A percentile compares a stretch with the other conserved stretches of the same genome.
phyloP scores from a whole-genome alignment of 1,140 invertebrate genomes.

The Aradophagus sp. region DNA sequence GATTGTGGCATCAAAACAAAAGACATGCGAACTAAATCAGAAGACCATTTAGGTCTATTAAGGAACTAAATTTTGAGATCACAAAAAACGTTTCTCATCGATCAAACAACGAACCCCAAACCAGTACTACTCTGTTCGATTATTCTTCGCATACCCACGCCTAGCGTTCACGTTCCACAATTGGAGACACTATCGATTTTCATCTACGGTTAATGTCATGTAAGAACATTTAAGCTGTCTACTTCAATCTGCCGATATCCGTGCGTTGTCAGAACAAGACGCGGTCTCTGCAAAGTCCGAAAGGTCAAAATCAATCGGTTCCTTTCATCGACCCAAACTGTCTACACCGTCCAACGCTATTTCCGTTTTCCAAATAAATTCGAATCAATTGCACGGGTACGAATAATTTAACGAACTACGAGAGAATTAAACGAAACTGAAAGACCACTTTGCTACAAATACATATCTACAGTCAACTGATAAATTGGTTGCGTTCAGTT shows the following conservation, averaged over 20 bases:
- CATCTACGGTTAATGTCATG: constrained; percentile 72
- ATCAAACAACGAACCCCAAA: constrained; percentile 46
- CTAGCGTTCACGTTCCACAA: constrained; percentile 63
- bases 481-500: too few species aligned
- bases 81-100: constrained; percentile 61
- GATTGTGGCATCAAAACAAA: too few species aligned
- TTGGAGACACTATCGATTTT: constrained; percentile 69
- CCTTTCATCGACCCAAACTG: constrained; percentile 51
- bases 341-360: too few species aligned
- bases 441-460: too few species aligned
- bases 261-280: constrained; percentile 55
- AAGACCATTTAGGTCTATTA: too few species aligned
- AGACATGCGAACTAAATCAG: too few species aligned
- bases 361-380: constrained; percentile 36
- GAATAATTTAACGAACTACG: constrained; percentile 10
- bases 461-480: too few species aligned
- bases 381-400: constrained; percentile 12
- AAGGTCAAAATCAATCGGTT: constrained; percentile 42
- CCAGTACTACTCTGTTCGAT: constrained; percentile 58
- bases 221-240: constrained; percentile 66
- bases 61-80: too few species aligned
- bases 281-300: constrained; percentile 43
- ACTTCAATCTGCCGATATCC: constrained; percentile 59
- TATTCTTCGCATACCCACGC: constrained; percentile 61
- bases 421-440: too few species aligned